Conservation (phyloP, 2,113 vertebrate species). For the Xyliphius kryptos region DNA sequence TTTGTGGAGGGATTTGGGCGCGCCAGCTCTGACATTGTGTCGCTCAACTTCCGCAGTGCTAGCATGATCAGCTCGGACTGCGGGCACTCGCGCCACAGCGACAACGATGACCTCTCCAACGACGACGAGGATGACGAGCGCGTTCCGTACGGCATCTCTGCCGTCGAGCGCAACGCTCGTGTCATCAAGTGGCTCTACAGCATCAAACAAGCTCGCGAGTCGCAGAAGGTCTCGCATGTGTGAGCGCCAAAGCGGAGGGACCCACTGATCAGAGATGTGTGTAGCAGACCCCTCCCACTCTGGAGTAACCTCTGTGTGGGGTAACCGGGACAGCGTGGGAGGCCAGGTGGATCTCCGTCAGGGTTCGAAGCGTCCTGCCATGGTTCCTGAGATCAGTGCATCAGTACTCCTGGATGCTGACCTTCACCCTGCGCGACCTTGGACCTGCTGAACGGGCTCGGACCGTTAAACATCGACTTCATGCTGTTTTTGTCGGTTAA, state of each 20-base stretch:
- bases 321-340: no score
- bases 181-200: conserved; percentile 99
- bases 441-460: neutral
- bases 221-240: conserved; percentile 96
- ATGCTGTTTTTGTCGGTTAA: neutral
- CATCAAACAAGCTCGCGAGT: conserved; percentile 93
- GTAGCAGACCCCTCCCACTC: no score
- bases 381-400: no score
- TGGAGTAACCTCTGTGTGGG: no score
- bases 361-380: no score
- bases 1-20: conserved; percentile 88
- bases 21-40: conserved; percentile 95
- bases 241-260: no score
- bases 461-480: neutral
- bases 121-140: conserved; percentile 89
- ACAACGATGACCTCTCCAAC: conserved; percentile 88
- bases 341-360: no score
- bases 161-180: conserved; percentile 91
- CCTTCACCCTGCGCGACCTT: no score
- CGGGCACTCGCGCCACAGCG: conserved; percentile 86
- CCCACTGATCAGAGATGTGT: no score
- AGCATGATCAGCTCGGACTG: conserved; percentile 98
- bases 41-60: conserved; percentile 93
- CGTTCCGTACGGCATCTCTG: conserved; percentile 94
- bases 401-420: no score